phyloP scores from a whole-genome alignment of 1,140 invertebrate genomes.

The Drosophila varians region DNA sequence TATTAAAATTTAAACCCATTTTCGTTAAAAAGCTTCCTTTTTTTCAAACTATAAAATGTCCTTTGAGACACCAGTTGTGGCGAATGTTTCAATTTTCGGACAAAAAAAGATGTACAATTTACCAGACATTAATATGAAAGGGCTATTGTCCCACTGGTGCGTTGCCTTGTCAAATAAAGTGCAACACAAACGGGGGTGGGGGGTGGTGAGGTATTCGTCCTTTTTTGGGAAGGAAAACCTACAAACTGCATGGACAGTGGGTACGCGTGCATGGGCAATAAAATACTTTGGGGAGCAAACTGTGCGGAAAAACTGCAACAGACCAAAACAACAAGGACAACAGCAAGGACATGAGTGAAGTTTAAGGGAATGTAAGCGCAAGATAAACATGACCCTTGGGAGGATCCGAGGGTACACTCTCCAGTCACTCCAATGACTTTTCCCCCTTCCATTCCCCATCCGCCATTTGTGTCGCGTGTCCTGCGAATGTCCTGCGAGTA shows the following conservation, averaged over 20 bases:
- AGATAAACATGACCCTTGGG: slow-evolving; percentile 74
- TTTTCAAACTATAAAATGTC: neutral
- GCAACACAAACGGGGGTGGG: slow-evolving; percentile 4
- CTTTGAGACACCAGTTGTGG: neutral
- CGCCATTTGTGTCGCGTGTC: slow-evolving; percentile 5
- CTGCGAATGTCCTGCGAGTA: slow-evolving; percentile 32
- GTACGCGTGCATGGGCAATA: slow-evolving; percentile 55
- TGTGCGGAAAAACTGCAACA: slow-evolving; percentile 58
- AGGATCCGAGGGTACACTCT: neutral
- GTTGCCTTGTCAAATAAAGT: slow-evolving; percentile 35
- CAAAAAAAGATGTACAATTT: neutral
- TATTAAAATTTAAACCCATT: neutral
- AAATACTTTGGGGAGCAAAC: slow-evolving; percentile 52
- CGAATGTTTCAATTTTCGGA: slow-evolving; percentile 16
- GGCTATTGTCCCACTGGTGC: slow-evolving; percentile 6
- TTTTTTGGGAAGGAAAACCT: neutral
- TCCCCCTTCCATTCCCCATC: slow-evolving; percentile 11
- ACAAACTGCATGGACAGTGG: slow-evolving; percentile 45
- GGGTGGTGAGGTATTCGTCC: neutral
- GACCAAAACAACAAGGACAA: slow-evolving; percentile 31
- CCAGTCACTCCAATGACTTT: neutral
- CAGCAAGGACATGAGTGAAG: slow-evolving; percentile 37
- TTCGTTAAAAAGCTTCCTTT: neutral
- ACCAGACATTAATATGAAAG: slow-evolving; percentile 12
- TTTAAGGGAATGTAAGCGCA: slow-evolving; percentile 72